Evolutionary conservation across 2,797 vertebrate genomes (phyloP).

Genomic region (Gouania willdenowi): DNA sequence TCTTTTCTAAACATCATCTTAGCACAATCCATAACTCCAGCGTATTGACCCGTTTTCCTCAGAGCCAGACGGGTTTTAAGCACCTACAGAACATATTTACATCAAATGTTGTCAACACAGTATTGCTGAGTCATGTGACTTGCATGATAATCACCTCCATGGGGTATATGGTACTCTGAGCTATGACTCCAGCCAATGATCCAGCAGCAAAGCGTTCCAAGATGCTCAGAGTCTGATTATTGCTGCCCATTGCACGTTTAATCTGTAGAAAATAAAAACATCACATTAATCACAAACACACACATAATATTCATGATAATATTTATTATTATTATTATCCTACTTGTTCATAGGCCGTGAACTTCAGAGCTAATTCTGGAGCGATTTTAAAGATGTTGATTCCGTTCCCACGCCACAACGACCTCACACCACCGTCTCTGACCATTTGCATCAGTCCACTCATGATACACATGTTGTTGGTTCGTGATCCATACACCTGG

Average conservation of each 20-base stretch:
- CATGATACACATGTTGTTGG: constrained; percentile 93
- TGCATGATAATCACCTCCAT: constrained; percentile 84
- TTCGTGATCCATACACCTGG: constrained; percentile 91
- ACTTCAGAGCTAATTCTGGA: constrained; percentile 92
- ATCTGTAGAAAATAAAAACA: constrained; percentile 68
- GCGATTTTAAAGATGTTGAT: constrained; percentile 94
- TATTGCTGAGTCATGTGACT: too few species aligned
- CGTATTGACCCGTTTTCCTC: constrained; percentile 87
- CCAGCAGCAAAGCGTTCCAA: constrained; percentile 86
- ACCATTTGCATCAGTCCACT: constrained; percentile 91
- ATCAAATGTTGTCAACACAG: too few species aligned
- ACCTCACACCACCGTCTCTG: constrained; percentile 85
- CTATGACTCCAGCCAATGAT: constrained; percentile 88
- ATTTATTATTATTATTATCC: too few species aligned
- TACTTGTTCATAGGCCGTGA: constrained; percentile 98
- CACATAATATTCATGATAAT: too few species aligned
- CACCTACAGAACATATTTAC: constrained; percentile 84
- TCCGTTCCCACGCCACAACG: constrained; percentile 91
- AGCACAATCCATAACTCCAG: constrained; percentile 87
- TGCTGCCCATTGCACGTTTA: constrained; percentile 84
- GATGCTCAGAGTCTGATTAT: constrained; percentile 84
- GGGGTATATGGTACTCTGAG: constrained; percentile 94
- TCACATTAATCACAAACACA: too few species aligned
- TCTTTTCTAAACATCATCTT: constrained; percentile 85
- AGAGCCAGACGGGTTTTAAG: constrained; percentile 92